Percentiles rank a stretch among this genome's conserved stretches.
These are phyloP conservation scores for Phrixothrix hirtus DNA, from an alignment of 2,888 invertebrate genomes.

Conservation along the genomic window DNA sequence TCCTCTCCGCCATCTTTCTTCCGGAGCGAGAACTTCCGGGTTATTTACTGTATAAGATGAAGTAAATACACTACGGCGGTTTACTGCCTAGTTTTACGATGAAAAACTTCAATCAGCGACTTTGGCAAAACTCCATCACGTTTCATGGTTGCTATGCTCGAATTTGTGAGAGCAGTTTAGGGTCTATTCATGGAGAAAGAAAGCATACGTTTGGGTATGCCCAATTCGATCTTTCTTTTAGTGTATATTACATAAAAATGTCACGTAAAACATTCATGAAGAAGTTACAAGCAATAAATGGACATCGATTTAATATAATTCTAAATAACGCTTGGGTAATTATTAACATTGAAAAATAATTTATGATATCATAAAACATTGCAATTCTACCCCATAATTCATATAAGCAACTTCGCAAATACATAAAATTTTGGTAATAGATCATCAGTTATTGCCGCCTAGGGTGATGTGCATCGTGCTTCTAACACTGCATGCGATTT, in stretches of 20 bases:
- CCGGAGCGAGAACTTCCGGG: conserved; percentile 31
- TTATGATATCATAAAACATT: conserved; percentile 33
- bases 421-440: conserved; percentile 50
- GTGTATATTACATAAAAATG: conserved; percentile 13
- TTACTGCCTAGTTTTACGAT: conserved; percentile 30
- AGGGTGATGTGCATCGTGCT: conserved; percentile 38
- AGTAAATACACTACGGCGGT: conserved; percentile 30
- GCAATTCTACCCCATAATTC: conserved; percentile 37
- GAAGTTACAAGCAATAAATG: too few species aligned
- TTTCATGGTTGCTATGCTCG: conserved; percentile 19
- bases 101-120: conserved; percentile 31
- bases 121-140: conserved; percentile 28
- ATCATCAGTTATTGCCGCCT: conserved; percentile 49
- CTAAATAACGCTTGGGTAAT: conserved; percentile 5
- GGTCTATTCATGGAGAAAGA: conserved; percentile 19
- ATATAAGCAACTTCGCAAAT: conserved; percentile 39
- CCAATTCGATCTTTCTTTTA: conserved; percentile 16
- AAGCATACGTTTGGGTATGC: conserved; percentile 17
- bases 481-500: conserved; percentile 32
- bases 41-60: conserved; percentile 31
- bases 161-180: conserved; percentile 26
- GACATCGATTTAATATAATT: too few species aligned
- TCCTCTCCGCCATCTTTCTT: conserved; percentile 32
- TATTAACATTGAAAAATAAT: conserved; percentile 22
- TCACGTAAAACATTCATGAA: conserved; percentile 8